phyloP scores from a whole-genome alignment of 2,888 invertebrate species.

The Pyrocoelia pectoralis region DNA sequence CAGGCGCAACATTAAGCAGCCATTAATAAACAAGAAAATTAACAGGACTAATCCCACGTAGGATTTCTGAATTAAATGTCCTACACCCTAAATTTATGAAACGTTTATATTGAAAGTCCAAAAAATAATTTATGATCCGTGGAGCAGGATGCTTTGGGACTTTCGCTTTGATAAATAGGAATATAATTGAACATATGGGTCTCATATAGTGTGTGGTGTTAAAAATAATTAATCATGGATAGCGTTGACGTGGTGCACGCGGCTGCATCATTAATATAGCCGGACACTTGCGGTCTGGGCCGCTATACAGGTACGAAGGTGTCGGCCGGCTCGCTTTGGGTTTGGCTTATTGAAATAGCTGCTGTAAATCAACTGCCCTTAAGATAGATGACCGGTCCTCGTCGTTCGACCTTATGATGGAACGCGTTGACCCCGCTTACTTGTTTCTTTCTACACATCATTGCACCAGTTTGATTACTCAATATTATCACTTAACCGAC shows the following conservation, averaged over 20 bases:
- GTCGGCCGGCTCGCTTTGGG: constrained; percentile 42
- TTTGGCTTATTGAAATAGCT: constrained; percentile 46
- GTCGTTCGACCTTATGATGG: constrained; percentile 40
- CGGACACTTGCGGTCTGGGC: constrained; percentile 47
- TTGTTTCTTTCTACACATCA: constrained; percentile 34
- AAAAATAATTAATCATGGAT: constrained; percentile 52
- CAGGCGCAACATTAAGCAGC: neutral
- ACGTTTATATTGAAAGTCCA: constrained; percentile 4
- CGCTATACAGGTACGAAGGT: constrained; percentile 45
- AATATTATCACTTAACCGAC: neutral
- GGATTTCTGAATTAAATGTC: neutral
- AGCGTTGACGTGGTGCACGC: constrained; percentile 50
- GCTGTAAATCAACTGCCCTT: constrained; percentile 43
- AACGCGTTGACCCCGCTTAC: constrained; percentile 36
- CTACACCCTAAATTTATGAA: constrained; percentile 5
- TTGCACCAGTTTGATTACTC: constrained; percentile 30
- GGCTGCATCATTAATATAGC: constrained; percentile 53
- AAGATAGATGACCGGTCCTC: constrained; percentile 40
- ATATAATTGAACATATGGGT: constrained; percentile 54
- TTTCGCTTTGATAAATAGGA: constrained; percentile 52
- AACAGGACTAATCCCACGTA: neutral
- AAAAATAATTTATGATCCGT: constrained; percentile 19
- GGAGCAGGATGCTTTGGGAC: constrained; percentile 26
- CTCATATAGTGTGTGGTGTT: constrained; percentile 53
- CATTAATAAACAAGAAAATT: neutral